Evolutionary conservation across 2,888 invertebrate genomes (phyloP), one percentile per base, ranked within the genome.

Genomic region (Chromoteleia sp.): DNA sequence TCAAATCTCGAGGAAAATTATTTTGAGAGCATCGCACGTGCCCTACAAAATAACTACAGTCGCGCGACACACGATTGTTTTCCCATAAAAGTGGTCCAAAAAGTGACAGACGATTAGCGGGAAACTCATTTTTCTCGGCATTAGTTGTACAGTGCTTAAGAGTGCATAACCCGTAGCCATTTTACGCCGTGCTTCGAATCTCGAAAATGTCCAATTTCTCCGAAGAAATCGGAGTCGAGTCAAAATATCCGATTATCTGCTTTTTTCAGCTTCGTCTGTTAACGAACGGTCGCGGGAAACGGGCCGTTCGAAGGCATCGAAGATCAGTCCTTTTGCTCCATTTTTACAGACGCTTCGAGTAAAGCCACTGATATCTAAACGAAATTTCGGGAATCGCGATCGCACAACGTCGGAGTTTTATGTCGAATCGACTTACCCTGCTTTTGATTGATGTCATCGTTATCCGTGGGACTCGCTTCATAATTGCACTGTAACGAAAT

Each of bases 401-500:
- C 21, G 6, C 7, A 58, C 5, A 3, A 0, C 4, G 19, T 19
- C 7, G 1, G 1, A 14, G 0, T 25, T 43, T 43, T 12, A 19
- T 2, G 0, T 29, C 5, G 0, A 15, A 15, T 15, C 10, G 2
- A 74, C 75, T 75, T 19, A 75, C 75, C 65, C 65, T 33, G 30
- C 50, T 75, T 75, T 58, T 75, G 48, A 58, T 45, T 0, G 75
- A 56, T 10, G 4, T 67, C 41, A 50, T 58, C 2, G 30, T 58
- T 39, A 56, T 58, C 30, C 25, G 5, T 39, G 29, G 3, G 15
- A 19, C 25, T 67, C 41, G 65, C 48, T 67, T 67, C 75, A 75
- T 75, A 67, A 58, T 75, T 65, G 75, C 75, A 75, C 75, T 48
- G 15, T 17, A 67, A 25, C 29, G 15, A 67, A 67, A 48, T 75